Base-by-base conservation (phyloP, 92 coral and sea anemone genomes). In the Phymanthus crucifer region DNA sequence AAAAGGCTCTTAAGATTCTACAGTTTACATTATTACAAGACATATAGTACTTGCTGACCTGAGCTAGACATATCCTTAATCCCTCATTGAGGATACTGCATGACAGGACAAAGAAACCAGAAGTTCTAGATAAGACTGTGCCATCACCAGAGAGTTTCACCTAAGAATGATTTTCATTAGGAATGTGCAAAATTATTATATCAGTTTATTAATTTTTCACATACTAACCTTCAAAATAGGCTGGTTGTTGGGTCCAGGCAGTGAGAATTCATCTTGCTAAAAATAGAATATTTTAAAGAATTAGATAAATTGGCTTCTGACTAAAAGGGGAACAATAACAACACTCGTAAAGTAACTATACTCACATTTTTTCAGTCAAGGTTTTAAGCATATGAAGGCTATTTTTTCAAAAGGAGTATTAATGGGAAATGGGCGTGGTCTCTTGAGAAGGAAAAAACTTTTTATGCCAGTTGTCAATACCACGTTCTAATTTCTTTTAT, bases 121-220 rank as follows among this genome's bases (percentile, higher is more conserved):
- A 24, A 7, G 45, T 32, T 35, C 74, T 32, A 3, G 12, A 32
- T 2, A 70, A n/a, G 36, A 33, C 24, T 5, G 74, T 70, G 19
- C 74, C 74, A 32, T 70, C 74, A 38, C 74, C 74, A 33, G 74
- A 70, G 40, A 12, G 27, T 38, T 70, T 70, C 36, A 70, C 48
- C 50, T 6, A n/a, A 70, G 35, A 70, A 70, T 2, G 14, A 34
- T 65, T 65, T 9, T 57, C 17, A 65, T 65, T 26, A 65, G 70
- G 33, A 26, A 65, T 3, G 26, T 65, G 70, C 36, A 26, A 23
- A 16, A 48, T 19, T 26, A 3, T 23, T 6, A 34, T 65, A 65
- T 65, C 23, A 1, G 23, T 65, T 2, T 13, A 26, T 65, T 21
- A 65, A 65, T 12, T 23, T 18, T 16, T 18, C 23, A 48, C 57